Conservation (phyloP, 1,140 invertebrate species). For the Globodera ellingtonae region DNA sequence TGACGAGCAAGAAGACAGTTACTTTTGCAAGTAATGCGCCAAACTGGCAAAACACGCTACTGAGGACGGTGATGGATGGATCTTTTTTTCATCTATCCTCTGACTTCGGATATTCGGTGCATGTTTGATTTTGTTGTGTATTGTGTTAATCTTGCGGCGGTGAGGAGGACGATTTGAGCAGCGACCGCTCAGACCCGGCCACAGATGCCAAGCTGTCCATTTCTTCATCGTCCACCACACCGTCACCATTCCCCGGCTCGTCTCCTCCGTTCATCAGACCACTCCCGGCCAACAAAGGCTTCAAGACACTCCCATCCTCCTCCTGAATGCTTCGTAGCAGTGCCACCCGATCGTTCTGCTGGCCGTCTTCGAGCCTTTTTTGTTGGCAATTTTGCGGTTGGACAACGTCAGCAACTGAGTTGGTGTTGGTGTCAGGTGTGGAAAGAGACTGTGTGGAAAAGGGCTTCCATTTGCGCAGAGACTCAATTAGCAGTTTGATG, state of each 20-base stretch:
- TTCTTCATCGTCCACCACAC: slow-evolving; percentile 21
- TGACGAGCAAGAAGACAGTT: no score
- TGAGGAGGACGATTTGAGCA: slow-evolving; percentile 17
- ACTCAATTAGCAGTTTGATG: slow-evolving; percentile 58
- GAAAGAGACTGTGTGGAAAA: slow-evolving; percentile 28
- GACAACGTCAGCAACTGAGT: slow-evolving; percentile 21
- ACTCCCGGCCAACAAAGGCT: background rate
- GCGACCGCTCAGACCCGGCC: slow-evolving; percentile 33
- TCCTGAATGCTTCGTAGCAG: slow-evolving; percentile 18
- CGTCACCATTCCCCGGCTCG: slow-evolving; percentile 2
- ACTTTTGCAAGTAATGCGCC: no score
- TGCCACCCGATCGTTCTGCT: slow-evolving; percentile 6
- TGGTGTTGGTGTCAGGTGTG: slow-evolving; percentile 15
- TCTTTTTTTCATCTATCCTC: no score
- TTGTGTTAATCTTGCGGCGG: slow-evolving; percentile 9
- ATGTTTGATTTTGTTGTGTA: background rate
- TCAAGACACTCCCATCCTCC: slow-evolving; percentile 13
- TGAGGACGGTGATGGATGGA: no score
- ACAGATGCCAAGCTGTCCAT: slow-evolving; percentile 39
- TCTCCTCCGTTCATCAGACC: slow-evolving; percentile 19
- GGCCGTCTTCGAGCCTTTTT: background rate
- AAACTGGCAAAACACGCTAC: no score
- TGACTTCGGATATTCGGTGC: no score
- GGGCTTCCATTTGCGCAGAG: slow-evolving; percentile 56
- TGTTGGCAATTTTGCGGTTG: slow-evolving; percentile 5